Percentiles rank a stretch among this genome's conserved stretches.
phyloP scores from a whole-genome alignment of 2,888 invertebrate genomes.

The Agrypnus murinus region DNA sequence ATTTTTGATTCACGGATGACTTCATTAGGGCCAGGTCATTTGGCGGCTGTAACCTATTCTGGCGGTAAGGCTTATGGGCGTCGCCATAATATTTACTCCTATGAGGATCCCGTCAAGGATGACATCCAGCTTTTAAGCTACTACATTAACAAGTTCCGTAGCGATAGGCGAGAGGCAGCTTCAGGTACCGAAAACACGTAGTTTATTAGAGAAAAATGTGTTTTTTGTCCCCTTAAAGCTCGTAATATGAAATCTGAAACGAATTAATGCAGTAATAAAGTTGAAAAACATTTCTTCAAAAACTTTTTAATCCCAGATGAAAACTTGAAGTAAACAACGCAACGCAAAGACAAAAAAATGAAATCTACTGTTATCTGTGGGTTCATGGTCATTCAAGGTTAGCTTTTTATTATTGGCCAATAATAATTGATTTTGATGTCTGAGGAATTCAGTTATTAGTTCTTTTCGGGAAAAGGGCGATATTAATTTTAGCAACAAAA shows the following conservation, averaged over 20 bases:
- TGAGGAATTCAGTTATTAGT: neutral
- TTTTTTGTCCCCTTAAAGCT: conserved; percentile 4
- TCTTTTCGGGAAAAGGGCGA: neutral
- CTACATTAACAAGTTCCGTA: conserved; percentile 83
- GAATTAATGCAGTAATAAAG: neutral
- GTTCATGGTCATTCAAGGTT: conserved; percentile 19
- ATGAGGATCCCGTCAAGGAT: conserved; percentile 84
- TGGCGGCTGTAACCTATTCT: conserved; percentile 89
- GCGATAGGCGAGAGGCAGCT: conserved; percentile 68
- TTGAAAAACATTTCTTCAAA: conserved; percentile 2
- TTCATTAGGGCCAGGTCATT: conserved; percentile 82
- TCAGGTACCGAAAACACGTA: conserved; percentile 47
- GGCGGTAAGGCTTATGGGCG: conserved; percentile 86
- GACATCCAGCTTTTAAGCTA: conserved; percentile 91
- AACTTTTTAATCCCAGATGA: neutral
- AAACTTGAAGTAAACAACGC: conserved; percentile 7
- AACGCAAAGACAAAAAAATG: neutral
- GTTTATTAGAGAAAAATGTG: conserved; percentile 28
- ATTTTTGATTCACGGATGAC: conserved; percentile 19
- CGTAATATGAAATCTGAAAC: conserved; percentile 36
- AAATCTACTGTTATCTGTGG: neutral
- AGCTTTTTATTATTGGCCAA: neutral
- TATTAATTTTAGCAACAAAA: neutral
- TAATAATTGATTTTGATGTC: conserved; percentile 12
- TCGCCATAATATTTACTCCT: conserved; percentile 76